phyloP scores from a whole-genome alignment of 1,140 invertebrate species.

The Drusus annulatus region DNA sequence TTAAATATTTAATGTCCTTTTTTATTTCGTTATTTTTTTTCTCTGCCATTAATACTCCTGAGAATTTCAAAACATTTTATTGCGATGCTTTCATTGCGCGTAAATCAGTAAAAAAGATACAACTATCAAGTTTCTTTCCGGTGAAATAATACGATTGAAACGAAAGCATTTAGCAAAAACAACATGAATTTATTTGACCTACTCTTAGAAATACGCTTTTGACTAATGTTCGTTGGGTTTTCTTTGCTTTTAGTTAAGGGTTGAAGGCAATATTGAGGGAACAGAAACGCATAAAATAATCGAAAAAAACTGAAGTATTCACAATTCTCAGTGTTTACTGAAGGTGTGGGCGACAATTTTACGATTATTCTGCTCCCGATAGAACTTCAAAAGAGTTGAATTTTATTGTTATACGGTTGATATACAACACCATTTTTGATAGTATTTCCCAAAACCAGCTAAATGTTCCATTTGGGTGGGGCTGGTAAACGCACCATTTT shows the following conservation, averaged over 20 bases:
- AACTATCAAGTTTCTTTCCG: background rate
- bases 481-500: too few relatives aligned
- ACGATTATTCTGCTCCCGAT: conserved; percentile 32
- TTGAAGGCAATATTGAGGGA: conserved; percentile 34
- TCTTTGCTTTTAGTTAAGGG: background rate
- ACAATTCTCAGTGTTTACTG: conserved; percentile 26
- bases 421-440: conserved; percentile 25
- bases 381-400: background rate
- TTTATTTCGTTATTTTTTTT: conserved; percentile 21
- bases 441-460: background rate
- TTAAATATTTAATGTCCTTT: conserved; percentile 23
- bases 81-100: background rate
- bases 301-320: background rate
- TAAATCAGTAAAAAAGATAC: conserved; percentile 12
- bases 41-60: conserved; percentile 37
- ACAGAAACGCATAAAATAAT: conserved; percentile 33
- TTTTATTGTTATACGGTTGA: conserved; percentile 39
- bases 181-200: background rate
- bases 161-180: background rate
- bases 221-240: background rate
- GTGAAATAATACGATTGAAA: background rate
- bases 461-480: too few relatives aligned
- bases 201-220: too few relatives aligned
- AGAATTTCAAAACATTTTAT: conserved; percentile 43
- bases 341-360: conserved; percentile 47